These are phyloP conservation scores for Bombus terrestris DNA, from an alignment of 1,140 invertebrate genomes.

Conservation along the genomic window DNA sequence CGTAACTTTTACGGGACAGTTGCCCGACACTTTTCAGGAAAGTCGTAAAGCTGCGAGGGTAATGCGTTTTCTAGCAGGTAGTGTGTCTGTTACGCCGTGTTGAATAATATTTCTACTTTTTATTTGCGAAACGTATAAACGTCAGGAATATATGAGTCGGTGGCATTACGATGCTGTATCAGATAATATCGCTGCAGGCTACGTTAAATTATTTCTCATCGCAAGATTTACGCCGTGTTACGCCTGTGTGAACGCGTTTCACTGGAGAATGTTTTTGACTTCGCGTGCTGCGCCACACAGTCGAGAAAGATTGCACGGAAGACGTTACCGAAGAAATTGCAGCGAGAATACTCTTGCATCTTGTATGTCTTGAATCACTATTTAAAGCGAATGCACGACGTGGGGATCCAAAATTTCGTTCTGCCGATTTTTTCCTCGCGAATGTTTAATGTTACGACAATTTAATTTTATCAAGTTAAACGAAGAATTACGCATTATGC, in stretches of 20 bases:
- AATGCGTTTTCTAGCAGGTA: constrained; percentile 48
- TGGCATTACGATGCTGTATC: constrained; percentile 35
- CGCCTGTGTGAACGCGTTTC: neutral
- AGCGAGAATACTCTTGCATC: neutral
- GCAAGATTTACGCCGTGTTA: constrained; percentile 28
- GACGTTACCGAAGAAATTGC: constrained; percentile 33
- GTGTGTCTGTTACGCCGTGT: constrained; percentile 32
- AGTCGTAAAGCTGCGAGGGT: constrained; percentile 63
- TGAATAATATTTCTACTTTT: constrained; percentile 61
- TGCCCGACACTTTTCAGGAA: constrained; percentile 61
- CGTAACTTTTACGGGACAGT: constrained; percentile 66
- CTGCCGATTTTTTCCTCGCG: no score
- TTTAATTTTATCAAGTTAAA: no score
- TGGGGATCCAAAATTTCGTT: neutral
- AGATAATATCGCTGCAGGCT: constrained; percentile 49
- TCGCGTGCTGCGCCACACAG: no score
- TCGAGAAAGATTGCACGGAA: constrained; percentile 14
- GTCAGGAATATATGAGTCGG: constrained; percentile 33
- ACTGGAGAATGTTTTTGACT: neutral
- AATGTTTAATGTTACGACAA: no score
- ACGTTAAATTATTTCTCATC: constrained; percentile 60
- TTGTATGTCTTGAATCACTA: neutral
- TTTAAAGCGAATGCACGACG: neutral
- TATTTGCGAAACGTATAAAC: constrained; percentile 59
- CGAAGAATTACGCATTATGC: no score